phyloP scores from a whole-genome alignment of 2,113 vertebrate species.

The Artemisiospiza belli region DNA sequence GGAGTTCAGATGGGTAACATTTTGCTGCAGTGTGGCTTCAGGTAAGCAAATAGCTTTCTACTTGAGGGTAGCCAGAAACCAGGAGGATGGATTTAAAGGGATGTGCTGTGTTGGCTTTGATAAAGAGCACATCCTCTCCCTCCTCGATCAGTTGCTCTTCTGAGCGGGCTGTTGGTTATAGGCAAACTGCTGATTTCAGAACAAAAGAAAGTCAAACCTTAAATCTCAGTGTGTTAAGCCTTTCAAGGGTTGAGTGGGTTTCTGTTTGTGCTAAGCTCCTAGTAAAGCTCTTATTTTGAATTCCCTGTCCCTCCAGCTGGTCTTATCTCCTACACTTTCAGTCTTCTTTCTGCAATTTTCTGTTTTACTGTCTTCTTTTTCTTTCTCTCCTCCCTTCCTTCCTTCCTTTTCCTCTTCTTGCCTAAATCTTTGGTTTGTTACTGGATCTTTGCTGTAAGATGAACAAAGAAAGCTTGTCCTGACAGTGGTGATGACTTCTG shows the following conservation, averaged over 20 bases:
- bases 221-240: not conserved
- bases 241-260: not conserved
- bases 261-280: not conserved
- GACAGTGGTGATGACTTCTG: not conserved
- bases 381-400: not conserved
- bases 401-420: not conserved
- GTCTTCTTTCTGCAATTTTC: not conserved
- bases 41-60: not conserved
- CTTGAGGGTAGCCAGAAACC: not conserved
- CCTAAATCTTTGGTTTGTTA: not conserved
- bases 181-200: not conserved
- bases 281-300: not conserved
- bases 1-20: not conserved
- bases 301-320: not conserved
- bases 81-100: not conserved
- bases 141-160: not conserved
- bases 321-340: not conserved
- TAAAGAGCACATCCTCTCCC: not conserved
- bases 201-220: not conserved
- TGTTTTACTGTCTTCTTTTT: not conserved
- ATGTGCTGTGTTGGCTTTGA: fast-evolving
- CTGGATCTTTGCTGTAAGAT: not conserved
- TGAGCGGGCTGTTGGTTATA: not conserved
- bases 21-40: not conserved
- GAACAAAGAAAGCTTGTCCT: not conserved